Evolutionary conservation across 2,888 invertebrate species (phyloP).

Genomic region (Mystacides longicornis): DNA sequence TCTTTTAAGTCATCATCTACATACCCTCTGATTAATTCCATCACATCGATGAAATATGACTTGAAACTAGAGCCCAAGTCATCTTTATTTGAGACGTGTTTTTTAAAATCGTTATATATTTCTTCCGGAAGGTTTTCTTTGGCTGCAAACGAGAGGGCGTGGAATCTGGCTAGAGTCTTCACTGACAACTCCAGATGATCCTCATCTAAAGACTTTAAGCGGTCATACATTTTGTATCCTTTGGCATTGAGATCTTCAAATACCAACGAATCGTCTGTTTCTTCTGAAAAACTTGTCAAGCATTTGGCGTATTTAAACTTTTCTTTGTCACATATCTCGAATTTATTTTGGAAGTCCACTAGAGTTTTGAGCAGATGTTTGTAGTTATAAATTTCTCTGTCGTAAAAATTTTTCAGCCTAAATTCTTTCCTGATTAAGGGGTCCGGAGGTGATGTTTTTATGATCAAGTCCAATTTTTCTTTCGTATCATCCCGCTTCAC

Average conservation of each 20-base stretch:
- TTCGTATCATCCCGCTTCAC: constrained; percentile 3
- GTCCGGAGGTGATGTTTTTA: constrained; percentile 7
- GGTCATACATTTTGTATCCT: constrained; percentile 16
- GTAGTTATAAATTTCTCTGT: constrained; percentile 12
- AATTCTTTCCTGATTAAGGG: not conserved
- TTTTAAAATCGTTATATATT: not conserved
- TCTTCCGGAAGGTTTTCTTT: not conserved
- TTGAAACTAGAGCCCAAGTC: not conserved
- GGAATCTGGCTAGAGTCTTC: constrained; percentile 11
- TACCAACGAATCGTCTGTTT: constrained; percentile 8
- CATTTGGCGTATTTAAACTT: constrained; percentile 17
- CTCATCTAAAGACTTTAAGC: constrained; percentile 15
- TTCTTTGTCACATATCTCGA: constrained; percentile 18
- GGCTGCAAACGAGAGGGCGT: constrained; percentile 15
- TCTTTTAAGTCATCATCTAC: not conserved
- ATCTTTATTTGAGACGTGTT: not conserved
- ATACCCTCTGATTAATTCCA: not conserved
- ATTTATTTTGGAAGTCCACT: constrained; percentile 20
- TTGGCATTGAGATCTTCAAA: constrained; percentile 16
- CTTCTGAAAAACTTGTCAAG: constrained; percentile 3
- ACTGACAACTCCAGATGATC: constrained; percentile 15
- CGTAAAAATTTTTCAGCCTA: constrained; percentile 6
- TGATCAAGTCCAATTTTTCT: constrained; percentile 7
- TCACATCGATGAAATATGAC: not conserved
- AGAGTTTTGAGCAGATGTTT: constrained; percentile 11